Evolutionary conservation across 2,888 invertebrate species (phyloP), one percentile per base, ranked within the genome.

Genomic region (Geophilus truncorum): DNA sequence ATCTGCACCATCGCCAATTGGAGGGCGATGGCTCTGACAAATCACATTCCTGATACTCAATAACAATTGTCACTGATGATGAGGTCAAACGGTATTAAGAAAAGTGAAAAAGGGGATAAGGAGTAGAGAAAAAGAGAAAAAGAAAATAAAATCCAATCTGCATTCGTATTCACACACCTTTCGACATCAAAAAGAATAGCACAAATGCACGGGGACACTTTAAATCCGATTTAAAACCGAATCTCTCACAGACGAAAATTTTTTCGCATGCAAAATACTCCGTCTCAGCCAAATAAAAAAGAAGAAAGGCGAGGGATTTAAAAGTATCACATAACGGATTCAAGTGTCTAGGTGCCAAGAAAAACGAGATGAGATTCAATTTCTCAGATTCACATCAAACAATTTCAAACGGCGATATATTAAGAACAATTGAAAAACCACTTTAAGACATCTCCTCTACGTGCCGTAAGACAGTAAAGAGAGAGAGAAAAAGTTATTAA

Each of bases 11-110:
- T 45, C 78, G 28, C 36, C 78, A 45, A 78, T 36, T 78, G 45
- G 78, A 45, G 28, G 34, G 78, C 25, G 36, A 78, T 40, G 78
- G 5, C 45, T 78, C 36, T 78, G 78, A 78, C 78, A 78, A 78
- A 78, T 78, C 78, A 78, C 78, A 23, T 40, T 28, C 78, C 23
- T 45, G 78, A 78, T 45, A 78, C 25, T 70, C 78, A 45, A 78
- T 78, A 78, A 78, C 78, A 45, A 45, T 40, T 78, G 78, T 78
- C 78, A 78, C 23, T 78, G 21, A 45, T 70, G 70, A 70, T 70
- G 28, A 25, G 70, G 25, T 70, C 70, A 70, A 70, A 70, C 15
- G 70, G 70, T 25, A 25, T 70, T 70, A 70, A 28, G n/a, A 12
- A 28, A 70, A 70, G 3, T 57, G 21, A 57, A 57, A 57, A 57